These are phyloP conservation scores for Andrena minutula DNA, from an alignment of 2,888 invertebrate species.

Conservation along the genomic window DNA sequence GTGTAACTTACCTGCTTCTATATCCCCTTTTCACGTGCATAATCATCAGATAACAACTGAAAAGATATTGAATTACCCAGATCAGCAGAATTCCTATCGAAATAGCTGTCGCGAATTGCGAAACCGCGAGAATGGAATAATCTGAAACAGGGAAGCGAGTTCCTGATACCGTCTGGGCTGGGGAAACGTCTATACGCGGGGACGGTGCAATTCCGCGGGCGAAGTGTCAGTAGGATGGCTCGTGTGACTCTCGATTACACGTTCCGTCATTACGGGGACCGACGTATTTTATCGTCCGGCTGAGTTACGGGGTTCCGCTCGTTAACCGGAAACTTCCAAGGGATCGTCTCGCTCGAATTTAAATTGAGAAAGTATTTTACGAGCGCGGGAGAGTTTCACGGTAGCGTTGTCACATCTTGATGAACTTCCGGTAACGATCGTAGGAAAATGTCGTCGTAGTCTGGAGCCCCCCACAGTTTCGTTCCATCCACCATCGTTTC, in stretches of 20 bases:
- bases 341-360: slow-evolving; percentile 82
- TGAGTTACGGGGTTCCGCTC: slow-evolving; percentile 83
- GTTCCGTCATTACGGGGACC: slow-evolving; percentile 71
- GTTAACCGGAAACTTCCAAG: slow-evolving; percentile 82
- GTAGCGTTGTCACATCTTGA: slow-evolving; percentile 85
- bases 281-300: slow-evolving; percentile 80
- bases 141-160: slow-evolving; percentile 15
- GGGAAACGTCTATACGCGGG: slow-evolving; percentile 40
- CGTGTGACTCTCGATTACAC: slow-evolving; percentile 74
- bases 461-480: slow-evolving; percentile 25
- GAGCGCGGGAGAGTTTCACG: slow-evolving; percentile 83
- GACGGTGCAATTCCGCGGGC: slow-evolving; percentile 49
- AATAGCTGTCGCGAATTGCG: background rate
- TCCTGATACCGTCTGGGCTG: slow-evolving; percentile 37
- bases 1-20: too few relatives aligned
- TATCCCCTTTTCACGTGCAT: too few relatives aligned
- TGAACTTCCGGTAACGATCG: slow-evolving; percentile 85
- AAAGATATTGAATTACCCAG: background rate
- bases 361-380: slow-evolving; percentile 85
- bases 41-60: too few relatives aligned
- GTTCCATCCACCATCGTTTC: slow-evolving; percentile 46
- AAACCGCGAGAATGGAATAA: slow-evolving; percentile 2
- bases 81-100: background rate
- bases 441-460: slow-evolving; percentile 74
- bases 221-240: slow-evolving; percentile 63